A percentile compares a stretch with the other conserved stretches of the same genome.
Evolutionary conservation across 2,113 vertebrate genomes (phyloP).

Genomic region (Deroptyus accipitrinus): DNA sequence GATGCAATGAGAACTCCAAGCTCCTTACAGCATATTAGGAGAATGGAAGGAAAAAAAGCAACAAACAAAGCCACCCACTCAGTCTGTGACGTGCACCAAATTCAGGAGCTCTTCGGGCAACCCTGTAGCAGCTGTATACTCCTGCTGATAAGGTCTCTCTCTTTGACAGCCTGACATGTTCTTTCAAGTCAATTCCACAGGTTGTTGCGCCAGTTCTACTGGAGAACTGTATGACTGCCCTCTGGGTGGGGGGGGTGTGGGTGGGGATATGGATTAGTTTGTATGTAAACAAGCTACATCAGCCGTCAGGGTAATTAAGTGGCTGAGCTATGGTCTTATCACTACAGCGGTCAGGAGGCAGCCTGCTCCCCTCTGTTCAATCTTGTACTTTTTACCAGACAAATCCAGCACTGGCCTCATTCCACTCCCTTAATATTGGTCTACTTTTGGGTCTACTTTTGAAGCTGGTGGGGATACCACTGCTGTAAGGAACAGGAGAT

Average conservation of each 20-base stretch:
- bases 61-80: conserved; percentile 38
- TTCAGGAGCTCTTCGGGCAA: conserved; percentile 43
- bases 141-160: background rate
- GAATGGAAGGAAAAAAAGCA: conserved; percentile 52
- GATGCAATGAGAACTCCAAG: conserved; percentile 16
- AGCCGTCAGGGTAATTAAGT: background rate
- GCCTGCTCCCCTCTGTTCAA: background rate
- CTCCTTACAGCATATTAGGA: conserved; percentile 35
- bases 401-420: background rate
- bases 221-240: background rate
- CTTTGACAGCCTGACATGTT: background rate
- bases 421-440: background rate
- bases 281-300: background rate
- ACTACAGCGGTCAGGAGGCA: background rate
- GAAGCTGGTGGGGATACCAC: background rate
- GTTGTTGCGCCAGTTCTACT: background rate
- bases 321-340: background rate
- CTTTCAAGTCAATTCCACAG: conserved; percentile 5
- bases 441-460: background rate
- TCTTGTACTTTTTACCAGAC: background rate
- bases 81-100: background rate
- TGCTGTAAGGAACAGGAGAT: background rate
- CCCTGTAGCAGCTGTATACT: conserved; percentile 12
- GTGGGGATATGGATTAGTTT: background rate
- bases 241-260: background rate